phyloP scores from a whole-genome alignment of 2,888 invertebrate genomes.

The Eretmocerus hayati region DNA sequence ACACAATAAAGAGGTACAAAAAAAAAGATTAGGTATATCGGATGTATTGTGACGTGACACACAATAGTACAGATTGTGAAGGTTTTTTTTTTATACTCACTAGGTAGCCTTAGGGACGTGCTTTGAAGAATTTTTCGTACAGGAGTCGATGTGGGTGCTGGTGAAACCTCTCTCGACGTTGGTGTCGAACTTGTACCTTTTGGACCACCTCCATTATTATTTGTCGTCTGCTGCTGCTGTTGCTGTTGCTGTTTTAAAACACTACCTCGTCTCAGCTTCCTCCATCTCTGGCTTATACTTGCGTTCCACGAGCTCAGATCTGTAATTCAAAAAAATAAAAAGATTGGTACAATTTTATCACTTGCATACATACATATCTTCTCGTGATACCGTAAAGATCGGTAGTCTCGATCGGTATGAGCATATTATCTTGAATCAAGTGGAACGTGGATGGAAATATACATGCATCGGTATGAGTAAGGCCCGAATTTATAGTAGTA shows the following conservation, averaged over 20 bases:
- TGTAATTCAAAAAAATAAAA: slow-evolving; percentile 44
- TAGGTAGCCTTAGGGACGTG: slow-evolving; percentile 49
- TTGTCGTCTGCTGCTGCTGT: too few relatives aligned
- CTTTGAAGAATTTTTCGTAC: slow-evolving; percentile 40
- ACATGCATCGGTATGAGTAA: too few relatives aligned
- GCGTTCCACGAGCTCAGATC: slow-evolving; percentile 66
- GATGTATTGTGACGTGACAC: too few relatives aligned
- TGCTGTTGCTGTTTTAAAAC: slow-evolving; percentile 9
- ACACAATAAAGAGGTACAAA: too few relatives aligned
- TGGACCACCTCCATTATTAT: slow-evolving; percentile 41
- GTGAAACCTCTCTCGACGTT: slow-evolving; percentile 42
- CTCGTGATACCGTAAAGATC: too few relatives aligned
- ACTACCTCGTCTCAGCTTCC: slow-evolving; percentile 59
- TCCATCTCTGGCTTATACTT: slow-evolving; percentile 69
- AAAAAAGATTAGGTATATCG: too few relatives aligned
- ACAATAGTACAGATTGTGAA: not conserved
- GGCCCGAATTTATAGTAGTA: too few relatives aligned
- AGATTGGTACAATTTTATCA: too few relatives aligned
- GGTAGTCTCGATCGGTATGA: too few relatives aligned
- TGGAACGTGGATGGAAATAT: too few relatives aligned
- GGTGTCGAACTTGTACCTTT: slow-evolving; percentile 40
- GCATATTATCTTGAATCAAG: too few relatives aligned
- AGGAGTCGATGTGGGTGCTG: slow-evolving; percentile 29
- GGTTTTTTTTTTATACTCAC: slow-evolving; percentile 30
- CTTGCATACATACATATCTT: too few relatives aligned